Base-by-base conservation (phyloP, 2,888 invertebrate genomes). In the Drosophila pseudotakahashii region DNA sequence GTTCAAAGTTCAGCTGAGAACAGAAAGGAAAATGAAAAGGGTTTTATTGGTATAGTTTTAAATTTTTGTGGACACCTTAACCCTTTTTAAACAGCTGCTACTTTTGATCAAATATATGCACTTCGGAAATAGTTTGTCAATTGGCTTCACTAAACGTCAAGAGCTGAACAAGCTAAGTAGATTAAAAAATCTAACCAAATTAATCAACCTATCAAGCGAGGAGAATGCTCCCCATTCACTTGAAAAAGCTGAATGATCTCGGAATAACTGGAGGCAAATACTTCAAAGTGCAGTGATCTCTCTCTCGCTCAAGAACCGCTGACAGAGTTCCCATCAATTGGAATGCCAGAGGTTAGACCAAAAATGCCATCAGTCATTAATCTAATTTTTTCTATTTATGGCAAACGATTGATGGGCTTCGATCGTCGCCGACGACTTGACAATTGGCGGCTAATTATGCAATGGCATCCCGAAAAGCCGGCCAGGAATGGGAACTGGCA, bases 401-500 rank as follows among this genome's bases (percentile, higher is more conserved):
- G 73, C 66, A 11, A 63, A 41, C 50, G 63, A 79, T 77, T 59
- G 70, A 69, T 69, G 69, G 60, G 26, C 19, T 39, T 42, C 41
- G 60, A 30, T n/a, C 32, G 44, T 32, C 67, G 59, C 54, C 71
- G 81, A 75, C 69, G 78, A 62, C 76, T 80, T 81, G 81, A 86
- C 81, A 81, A 81, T 81, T 86, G 87, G 66, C 76, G 47, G 53
- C 83, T 86, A 81, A 80, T 86, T 86, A 86, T 81, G 74, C 81
- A 86, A 67, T 53, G 54, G 66, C 52, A 61, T 60, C 70, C 70
- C 66, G 67, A 68, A 66, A 58, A 14, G 30, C 42, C 68, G 53
- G 68, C 42, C 52, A 54, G 69, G 66, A 68, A 78, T 73, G 72
- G 34, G 45, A 70, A 70, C 75, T 45, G 23, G 66, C 64, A 64